Evolutionary conservation across 2,797 vertebrate genomes (phyloP), one percentile per base, ranked within the genome.

Genomic region (Alcedo atthis): DNA sequence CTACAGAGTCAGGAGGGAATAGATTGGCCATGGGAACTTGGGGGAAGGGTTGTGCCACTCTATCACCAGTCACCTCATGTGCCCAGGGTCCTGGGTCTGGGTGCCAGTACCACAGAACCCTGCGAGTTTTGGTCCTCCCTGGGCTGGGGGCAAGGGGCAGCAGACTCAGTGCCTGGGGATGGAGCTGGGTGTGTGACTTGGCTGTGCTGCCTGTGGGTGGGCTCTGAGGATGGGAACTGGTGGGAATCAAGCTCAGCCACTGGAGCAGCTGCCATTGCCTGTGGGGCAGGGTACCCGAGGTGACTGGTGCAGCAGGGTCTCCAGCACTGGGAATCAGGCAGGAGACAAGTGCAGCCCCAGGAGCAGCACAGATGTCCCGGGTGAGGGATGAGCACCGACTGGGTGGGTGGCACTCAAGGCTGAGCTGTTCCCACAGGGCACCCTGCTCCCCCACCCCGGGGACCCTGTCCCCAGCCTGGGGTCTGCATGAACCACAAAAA

Each of bases 241-340:
- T 6, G 48, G 33, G 28, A 16, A 55, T 25, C 0, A 20, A 42
- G 1, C 33, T 7, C 21, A 43, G 89, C 24, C 7, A 0, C 42
- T 5, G 59, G 37, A 26, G 30, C 43, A 4, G 26, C 46, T 2
- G 4, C 2, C 35, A 1, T 19, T 45, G 57, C 15, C 1, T 1
- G 5, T 21, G 33, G 45, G 8, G 17, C 35, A 54, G 26, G 18
- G 37, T 15, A 12, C 17, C 15, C 0, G 5, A 33, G 25, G n/a
- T 33, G 43, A 16, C 2, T 0, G 4, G 35, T 3, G 22, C 18
- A 22, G 43, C 18, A 14, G 20, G 25, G 48, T 33, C 8, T 18
- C 22, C 0, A 1, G 59, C 11, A 3, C 28, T 0, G 2, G 46
- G 35, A 17, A 30, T 5, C 4, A 1, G 22, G 32, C 30, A 37